These are phyloP conservation scores for Caenorhabditis zanzibari DNA, from an alignment of 2,888 invertebrate genomes.

Conservation along the genomic window DNA sequence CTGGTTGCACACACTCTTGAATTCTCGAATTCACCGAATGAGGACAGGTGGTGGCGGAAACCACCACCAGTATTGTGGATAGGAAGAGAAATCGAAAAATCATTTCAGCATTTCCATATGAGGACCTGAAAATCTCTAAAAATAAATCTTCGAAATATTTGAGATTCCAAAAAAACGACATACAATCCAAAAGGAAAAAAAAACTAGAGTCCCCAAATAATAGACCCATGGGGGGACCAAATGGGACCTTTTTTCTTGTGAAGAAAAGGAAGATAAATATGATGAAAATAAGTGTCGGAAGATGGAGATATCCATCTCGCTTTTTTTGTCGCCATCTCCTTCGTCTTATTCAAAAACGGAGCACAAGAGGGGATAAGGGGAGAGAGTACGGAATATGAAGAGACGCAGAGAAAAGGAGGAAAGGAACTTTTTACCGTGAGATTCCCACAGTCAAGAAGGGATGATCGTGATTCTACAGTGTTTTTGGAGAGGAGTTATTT, in stretches of 20 bases:
- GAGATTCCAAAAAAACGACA: too few relatives aligned
- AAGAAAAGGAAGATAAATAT: slow-evolving; percentile 34
- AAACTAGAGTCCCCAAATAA: not conserved
- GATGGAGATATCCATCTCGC: not conserved
- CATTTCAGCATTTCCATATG: slow-evolving; percentile 43
- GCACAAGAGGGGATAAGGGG: not conserved
- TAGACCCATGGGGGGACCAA: slow-evolving; percentile 25
- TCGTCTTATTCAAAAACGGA: not conserved
- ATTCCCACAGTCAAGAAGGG: slow-evolving; percentile 43
- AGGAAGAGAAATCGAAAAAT: not conserved
- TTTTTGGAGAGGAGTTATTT: slow-evolving; percentile 1
- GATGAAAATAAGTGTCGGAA: slow-evolving; percentile 47
- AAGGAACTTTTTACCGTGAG: slow-evolving; percentile 13
- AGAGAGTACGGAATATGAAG: not conserved
- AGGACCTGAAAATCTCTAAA: not conserved
- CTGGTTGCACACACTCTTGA: slow-evolving; percentile 83
- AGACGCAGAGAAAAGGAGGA: slow-evolving; percentile 35
- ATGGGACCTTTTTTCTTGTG: not conserved
- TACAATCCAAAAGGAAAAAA: not conserved
- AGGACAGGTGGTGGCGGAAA: slow-evolving; percentile 71
- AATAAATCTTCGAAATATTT: too few relatives aligned
- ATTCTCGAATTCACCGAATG: slow-evolving; percentile 75
- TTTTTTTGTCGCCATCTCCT: slow-evolving; percentile 5
- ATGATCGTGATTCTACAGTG: slow-evolving; percentile 1
- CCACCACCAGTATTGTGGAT: slow-evolving; percentile 4